phyloP scores from a whole-genome alignment of 1,140 invertebrate genomes.

The Marisa cornuarietis region DNA sequence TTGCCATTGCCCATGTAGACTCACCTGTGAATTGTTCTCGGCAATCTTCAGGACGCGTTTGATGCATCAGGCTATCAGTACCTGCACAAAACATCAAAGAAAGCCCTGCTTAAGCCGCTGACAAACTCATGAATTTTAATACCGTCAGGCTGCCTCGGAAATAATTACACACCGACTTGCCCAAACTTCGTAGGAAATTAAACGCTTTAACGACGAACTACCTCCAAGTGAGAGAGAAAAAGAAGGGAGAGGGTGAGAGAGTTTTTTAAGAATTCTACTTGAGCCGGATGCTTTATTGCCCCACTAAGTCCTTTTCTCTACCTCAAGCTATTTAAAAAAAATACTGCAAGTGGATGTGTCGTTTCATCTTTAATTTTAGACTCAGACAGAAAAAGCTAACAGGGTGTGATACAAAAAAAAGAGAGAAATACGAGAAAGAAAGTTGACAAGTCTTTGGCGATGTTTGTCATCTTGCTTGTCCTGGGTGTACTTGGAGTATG shows the following conservation, averaged over 20 bases:
- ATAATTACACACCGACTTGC: constrained; percentile 11
- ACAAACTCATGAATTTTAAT: constrained; percentile 29
- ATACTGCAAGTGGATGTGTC: background rate
- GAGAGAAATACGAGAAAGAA: background rate
- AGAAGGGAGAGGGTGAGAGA: background rate
- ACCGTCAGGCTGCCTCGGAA: background rate
- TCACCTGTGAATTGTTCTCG: constrained; percentile 15
- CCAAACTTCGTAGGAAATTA: constrained; percentile 14
- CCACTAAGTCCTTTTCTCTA: too few species aligned
- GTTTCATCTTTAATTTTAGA: constrained; percentile 23
- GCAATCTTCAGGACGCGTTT: constrained; percentile 13
- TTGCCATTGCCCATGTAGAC: background rate
- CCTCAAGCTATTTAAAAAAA: too few species aligned
- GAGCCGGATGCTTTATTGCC: too few species aligned
- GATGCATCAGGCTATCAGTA: constrained; percentile 15
- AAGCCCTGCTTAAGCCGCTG: background rate
- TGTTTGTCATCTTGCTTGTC: constrained; percentile 9
- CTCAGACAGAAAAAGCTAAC: constrained; percentile 9
- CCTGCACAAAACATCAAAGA: constrained; percentile 27
- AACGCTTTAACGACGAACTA: constrained; percentile 21
- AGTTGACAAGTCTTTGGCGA: constrained; percentile 5
- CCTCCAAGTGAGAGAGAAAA: background rate
- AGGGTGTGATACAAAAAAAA: background rate
- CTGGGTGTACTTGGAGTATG: background rate
- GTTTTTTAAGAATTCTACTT: too few species aligned